Base-by-base conservation (phyloP, 1,140 invertebrate genomes). In the Sinonovacula constricta region DNA sequence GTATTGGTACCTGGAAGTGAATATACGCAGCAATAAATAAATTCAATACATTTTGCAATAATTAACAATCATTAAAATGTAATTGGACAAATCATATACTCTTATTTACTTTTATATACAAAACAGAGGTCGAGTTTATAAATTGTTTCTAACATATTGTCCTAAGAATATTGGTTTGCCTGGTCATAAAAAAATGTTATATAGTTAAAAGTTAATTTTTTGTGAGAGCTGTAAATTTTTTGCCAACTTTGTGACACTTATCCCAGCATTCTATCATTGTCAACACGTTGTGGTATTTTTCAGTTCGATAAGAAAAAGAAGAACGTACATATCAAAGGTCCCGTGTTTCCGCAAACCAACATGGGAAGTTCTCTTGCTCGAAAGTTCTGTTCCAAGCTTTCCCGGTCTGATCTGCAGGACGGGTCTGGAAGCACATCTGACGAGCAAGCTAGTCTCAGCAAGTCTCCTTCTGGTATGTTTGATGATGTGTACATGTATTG, bases 381-480 rank as follows among this genome's bases (percentile, higher is more conserved):
- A n/a, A 75, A 75, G 45, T 75, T 75, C 31, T 75, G 71, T 49
- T 75, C 71, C 28, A 75, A 75, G 49, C 24, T 75, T n/a, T 57
- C 67, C 10, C 65, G 71, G n/a, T 54, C 30, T 30, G 60, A 56
- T 5, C 56, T 62, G 18, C 69, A 72, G 34, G 49, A 56, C 4
- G 69, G 62, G 36, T 49, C 49, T 36, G 49, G 34, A 15, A 14
- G 34, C 4, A 34, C 26, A 18, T 30, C 49, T 14, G 69, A 72
- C 3, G 69, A 72, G 26, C 51, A 34, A 12, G 56, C 57, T 14
- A 28, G 31, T 18, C 28, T 72, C 36, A 26, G 56, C 34, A 57
- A 59, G 28, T 62, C 69, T n/a, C 69, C 69, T 28, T 54, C 51
- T 34, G 53, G 66, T 69, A 30, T 33, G 66, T 12, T 12, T 49